phyloP scores from a whole-genome alignment of 53 echinoderm and acorn worm genomes.

The Arbacia lixula region DNA sequence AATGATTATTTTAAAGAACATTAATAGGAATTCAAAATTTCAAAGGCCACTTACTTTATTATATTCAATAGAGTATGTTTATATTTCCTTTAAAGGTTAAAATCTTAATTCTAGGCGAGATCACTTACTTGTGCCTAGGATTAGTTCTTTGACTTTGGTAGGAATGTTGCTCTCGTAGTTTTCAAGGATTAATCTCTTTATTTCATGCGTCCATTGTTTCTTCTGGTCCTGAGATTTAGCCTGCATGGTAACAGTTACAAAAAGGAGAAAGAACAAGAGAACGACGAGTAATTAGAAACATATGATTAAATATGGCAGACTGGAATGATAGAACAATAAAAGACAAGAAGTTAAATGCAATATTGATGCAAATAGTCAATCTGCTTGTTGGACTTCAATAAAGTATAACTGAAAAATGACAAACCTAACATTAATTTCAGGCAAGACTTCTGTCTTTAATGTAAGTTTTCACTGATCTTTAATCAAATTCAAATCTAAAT shows the following conservation, averaged over 20 bases:
- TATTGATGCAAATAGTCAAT: too few species aligned
- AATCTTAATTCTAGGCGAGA: too few species aligned
- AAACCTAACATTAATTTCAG: not conserved
- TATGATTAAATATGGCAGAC: not conserved
- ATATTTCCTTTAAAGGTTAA: too few species aligned
- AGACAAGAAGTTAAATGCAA: not conserved
- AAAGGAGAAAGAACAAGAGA: not conserved
- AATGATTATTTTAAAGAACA: too few species aligned
- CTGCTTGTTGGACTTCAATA: too few species aligned
- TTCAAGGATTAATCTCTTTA: conserved; percentile 92
- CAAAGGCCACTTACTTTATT: too few species aligned
- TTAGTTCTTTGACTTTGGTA: conserved; percentile 89
- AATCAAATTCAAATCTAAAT: too few species aligned
- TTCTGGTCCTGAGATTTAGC: conserved; percentile 89
- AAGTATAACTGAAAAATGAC: too few species aligned
- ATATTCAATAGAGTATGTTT: too few species aligned
- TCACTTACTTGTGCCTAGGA: conserved; percentile 84
- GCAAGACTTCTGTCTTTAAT: too few species aligned
- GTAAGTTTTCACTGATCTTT: too few species aligned
- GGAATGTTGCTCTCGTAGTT: conserved; percentile 90
- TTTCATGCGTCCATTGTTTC: conserved; percentile 93
- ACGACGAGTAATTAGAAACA: not conserved
- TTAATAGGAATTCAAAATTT: too few species aligned
- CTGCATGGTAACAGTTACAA: conserved; percentile 29
- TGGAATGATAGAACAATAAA: not conserved